Percentiles rank a stretch among this genome's conserved stretches.
Conservation (phyloP, 2,888 invertebrate species). For the Lysandra bellargus region DNA sequence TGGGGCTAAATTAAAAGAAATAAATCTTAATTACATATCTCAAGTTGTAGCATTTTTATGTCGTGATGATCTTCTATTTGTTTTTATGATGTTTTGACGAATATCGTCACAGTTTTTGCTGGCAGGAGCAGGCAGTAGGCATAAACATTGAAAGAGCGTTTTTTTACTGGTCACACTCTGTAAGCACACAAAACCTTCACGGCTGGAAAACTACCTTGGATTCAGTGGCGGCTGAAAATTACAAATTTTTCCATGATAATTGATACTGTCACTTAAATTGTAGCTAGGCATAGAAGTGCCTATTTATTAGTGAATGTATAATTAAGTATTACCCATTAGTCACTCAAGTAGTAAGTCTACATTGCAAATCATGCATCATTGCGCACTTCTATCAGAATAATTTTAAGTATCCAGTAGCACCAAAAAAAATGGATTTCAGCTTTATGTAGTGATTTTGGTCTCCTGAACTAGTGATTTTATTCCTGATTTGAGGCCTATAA, state of each 20-base stretch:
- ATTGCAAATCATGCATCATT: background rate
- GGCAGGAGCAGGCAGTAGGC: constrained; percentile 29
- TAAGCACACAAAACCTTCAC: constrained; percentile 52
- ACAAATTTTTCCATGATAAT: constrained; percentile 15
- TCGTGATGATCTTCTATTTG: background rate
- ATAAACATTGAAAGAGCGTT: constrained; percentile 40
- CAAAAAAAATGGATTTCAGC: background rate
- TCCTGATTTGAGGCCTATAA: background rate
- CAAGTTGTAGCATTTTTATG: background rate
- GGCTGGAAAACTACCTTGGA: constrained; percentile 57
- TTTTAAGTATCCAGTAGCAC: background rate
- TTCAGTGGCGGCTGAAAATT: constrained; percentile 24
- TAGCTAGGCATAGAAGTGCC: background rate
- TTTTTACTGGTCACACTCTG: constrained; percentile 41
- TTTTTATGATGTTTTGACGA: background rate
- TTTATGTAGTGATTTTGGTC: background rate
- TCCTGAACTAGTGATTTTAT: background rate
- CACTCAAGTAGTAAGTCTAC: background rate
- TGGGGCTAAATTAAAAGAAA: background rate
- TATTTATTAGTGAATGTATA: background rate
- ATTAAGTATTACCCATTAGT: background rate
- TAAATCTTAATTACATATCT: background rate
- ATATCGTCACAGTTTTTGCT: constrained; percentile 13
- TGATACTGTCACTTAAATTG: background rate
- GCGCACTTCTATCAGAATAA: background rate